phyloP scores from a whole-genome alignment of 2,888 invertebrate species.

The Tyria jacobaeae region DNA sequence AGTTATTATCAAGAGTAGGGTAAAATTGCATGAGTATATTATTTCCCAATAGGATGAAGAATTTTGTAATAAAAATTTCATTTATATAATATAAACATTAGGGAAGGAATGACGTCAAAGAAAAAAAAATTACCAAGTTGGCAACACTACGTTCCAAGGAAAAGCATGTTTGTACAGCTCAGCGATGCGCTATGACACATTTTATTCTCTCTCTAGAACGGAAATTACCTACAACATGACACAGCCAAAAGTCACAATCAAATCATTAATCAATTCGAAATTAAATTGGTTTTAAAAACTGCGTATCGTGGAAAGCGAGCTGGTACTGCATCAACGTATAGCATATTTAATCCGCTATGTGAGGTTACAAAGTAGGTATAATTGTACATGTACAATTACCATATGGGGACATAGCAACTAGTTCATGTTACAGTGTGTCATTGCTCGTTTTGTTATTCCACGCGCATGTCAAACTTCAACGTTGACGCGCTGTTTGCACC shows the following conservation, averaged over 20 bases:
- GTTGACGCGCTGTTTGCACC: conserved; percentile 56
- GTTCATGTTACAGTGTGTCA: conserved; percentile 50
- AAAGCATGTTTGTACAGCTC: neutral
- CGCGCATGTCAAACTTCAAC: conserved; percentile 49
- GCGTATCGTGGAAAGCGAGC: neutral
- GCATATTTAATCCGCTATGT: conserved; percentile 15
- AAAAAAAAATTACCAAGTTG: neutral
- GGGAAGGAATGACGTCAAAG: no score
- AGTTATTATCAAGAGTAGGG: no score
- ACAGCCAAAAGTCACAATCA: neutral
- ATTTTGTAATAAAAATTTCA: no score
- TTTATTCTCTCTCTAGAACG: neutral
- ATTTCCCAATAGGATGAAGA: no score
- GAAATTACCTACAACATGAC: neutral
- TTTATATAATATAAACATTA: no score
- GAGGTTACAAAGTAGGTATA: conserved; percentile 6
- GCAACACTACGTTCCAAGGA: neutral
- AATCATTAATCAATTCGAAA: no score
- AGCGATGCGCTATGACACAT: conserved; percentile 3
- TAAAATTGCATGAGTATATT: no score
- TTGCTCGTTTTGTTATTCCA: conserved; percentile 52
- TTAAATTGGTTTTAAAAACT: neutral
- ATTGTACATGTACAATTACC: conserved; percentile 30
- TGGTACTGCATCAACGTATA: neutral
- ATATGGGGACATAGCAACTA: conserved; percentile 53